A percentile compares a stretch with the other conserved stretches of the same genome.
Evolutionary conservation across 2,113 vertebrate genomes (phyloP).

Genomic region (Andinoacara biseriatus): DNA sequence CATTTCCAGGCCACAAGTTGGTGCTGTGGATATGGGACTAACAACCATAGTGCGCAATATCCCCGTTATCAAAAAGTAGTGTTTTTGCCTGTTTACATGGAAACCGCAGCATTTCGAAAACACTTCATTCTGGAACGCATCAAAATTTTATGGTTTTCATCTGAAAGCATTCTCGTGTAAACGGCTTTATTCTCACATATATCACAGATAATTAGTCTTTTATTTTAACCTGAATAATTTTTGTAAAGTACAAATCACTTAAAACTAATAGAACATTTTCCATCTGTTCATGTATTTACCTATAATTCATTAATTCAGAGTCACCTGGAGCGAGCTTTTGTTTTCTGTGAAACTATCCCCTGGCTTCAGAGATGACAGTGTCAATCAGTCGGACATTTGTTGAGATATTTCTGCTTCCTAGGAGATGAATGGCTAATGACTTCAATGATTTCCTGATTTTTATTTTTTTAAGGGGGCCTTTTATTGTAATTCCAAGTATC

Average conservation of each 20-base stretch:
- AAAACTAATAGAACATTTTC: not conserved
- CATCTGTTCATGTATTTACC: not conserved
- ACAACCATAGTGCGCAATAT: too few species aligned
- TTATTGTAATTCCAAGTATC: not conserved
- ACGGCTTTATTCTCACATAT: not conserved
- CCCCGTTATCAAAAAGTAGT: too few species aligned
- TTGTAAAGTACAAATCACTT: not conserved
- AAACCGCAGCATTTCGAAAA: too few species aligned
- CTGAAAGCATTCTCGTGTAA: too few species aligned
- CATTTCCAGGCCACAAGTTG: too few species aligned
- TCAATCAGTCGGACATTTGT: not conserved
- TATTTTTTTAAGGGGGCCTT: not conserved
- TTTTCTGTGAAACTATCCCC: not conserved
- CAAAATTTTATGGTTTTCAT: too few species aligned
- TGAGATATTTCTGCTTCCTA: not conserved
- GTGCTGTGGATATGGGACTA: too few species aligned
- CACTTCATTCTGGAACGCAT: too few species aligned
- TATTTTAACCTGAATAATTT: not conserved
- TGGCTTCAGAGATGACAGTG: not conserved
- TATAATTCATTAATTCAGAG: not conserved
- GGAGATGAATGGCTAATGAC: conserved; percentile 1
- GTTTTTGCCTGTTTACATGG: too few species aligned
- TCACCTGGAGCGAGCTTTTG: not conserved
- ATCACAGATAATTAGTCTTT: not conserved
- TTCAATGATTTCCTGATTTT: not conserved